phyloP scores from a whole-genome alignment of 2,797 vertebrate genomes.

The Catamblyrhynchus diadema region DNA sequence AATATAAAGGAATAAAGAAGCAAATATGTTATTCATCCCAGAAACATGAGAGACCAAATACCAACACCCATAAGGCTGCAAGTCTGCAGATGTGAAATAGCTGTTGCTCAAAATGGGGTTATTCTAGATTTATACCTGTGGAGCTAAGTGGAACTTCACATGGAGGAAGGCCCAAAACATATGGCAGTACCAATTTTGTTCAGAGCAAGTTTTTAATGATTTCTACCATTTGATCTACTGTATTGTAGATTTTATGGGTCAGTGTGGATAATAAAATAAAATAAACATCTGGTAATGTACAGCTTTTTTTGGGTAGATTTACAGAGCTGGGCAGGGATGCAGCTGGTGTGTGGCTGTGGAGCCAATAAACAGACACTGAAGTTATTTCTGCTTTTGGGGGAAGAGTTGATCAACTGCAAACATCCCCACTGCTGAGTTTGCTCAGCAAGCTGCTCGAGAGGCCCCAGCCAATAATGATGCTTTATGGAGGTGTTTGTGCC shows the following conservation, averaged over 20 bases:
- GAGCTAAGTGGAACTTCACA: background rate
- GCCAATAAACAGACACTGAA: constrained; percentile 1
- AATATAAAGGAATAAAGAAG: background rate
- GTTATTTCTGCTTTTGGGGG: constrained; percentile 41
- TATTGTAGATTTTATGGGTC: constrained; percentile 33
- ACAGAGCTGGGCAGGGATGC: background rate
- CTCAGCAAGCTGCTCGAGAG: constrained; percentile 31
- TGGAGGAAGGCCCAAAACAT: constrained; percentile 9
- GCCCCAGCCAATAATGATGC: background rate
- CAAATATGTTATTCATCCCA: background rate
- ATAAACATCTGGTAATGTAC: constrained; percentile 51
- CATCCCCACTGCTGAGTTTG: constrained; percentile 28
- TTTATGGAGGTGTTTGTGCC: constrained; percentile 21
- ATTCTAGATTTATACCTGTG: constrained; percentile 30
- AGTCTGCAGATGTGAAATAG: background rate
- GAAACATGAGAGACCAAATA: background rate
- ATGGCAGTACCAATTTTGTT: background rate
- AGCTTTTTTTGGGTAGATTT: constrained; percentile 46
- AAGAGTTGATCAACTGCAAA: constrained; percentile 34
- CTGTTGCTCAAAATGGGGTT: background rate
- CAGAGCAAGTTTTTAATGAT: constrained; percentile 19
- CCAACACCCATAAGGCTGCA: background rate
- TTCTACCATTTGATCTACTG: constrained; percentile 39
- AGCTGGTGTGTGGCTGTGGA: background rate
- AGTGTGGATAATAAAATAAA: constrained; percentile 29